phyloP scores from a whole-genome alignment of 2,797 vertebrate genomes.

The Rhinichthys osculus region DNA sequence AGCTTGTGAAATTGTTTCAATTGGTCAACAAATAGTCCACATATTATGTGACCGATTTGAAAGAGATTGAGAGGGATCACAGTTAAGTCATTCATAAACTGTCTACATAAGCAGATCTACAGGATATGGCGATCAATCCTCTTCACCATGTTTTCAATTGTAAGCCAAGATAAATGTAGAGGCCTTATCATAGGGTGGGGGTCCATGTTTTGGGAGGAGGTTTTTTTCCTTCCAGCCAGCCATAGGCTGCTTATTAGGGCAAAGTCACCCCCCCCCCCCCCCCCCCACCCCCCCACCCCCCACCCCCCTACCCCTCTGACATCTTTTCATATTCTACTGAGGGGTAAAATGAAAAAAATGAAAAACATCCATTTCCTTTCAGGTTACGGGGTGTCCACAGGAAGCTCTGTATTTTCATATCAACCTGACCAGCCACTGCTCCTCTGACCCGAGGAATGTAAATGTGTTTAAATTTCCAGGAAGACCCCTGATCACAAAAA shows the following conservation, averaged over 20 bases:
- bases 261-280: constrained; percentile 55
- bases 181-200: constrained; percentile 67
- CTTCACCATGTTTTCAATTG: constrained; percentile 50
- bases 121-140: constrained; percentile 37
- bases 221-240: constrained; percentile 69
- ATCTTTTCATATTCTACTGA: constrained; percentile 73
- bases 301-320: constrained; percentile 64
- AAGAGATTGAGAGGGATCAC: constrained; percentile 57
- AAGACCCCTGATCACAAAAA: constrained; percentile 65
- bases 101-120: constrained; percentile 41
- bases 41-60: constrained; percentile 52
- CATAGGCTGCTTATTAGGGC: constrained; percentile 72
- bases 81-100: constrained; percentile 51
- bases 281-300: too few species aligned
- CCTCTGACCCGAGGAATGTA: constrained; percentile 58
- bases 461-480: constrained; percentile 71
- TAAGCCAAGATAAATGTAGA: constrained; percentile 75
- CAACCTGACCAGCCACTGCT: constrained; percentile 52
- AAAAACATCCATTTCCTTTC: constrained; percentile 64
- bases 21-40: background rate
- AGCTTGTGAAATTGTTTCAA: background rate
- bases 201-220: constrained; percentile 67
- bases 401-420: constrained; percentile 57
- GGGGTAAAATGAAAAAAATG: constrained; percentile 68
- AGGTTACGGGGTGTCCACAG: constrained; percentile 50